Evolutionary conservation across 2,113 vertebrate genomes (phyloP), one percentile per base, ranked within the genome.

Genomic region (Echinops telfairi): DNA sequence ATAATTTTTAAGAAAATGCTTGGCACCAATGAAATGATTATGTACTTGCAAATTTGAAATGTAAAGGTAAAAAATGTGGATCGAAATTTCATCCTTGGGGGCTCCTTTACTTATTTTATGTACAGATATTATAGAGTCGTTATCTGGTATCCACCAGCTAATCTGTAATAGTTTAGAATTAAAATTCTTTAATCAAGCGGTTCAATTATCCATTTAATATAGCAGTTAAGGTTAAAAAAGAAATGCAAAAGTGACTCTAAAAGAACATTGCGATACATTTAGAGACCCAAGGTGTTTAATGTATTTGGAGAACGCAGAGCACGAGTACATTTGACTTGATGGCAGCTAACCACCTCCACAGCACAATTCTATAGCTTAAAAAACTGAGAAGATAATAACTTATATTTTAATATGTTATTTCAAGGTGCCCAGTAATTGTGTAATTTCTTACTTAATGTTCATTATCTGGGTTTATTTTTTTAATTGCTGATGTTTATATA

Each of bases 31-130:
- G n/a, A 86, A 31, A 82, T 5, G 9, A 14, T 53, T 53, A 53
- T 81, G 43, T 80, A 66, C 29, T 88, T 88, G 33, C 14, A 31
- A 88, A 43, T 83, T 70, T 95, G 38, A 83, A 80, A 89, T 94
- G 78, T 57, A 92, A 86, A 64, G 80, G 0, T 73, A 53, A 53
- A 53, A 53, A 53, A 47, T 10, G 78, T 78, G 38, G n/a, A 47
- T 83, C 17, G 90, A 31, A 86, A 78, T 86, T 86, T 95, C 20
- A 38, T 29, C n/a, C 4, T 68, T 9, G n/a, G 58, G 19, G 3
- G 4, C 79, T 64, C 3, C 29, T 86, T 25, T 86, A 20, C 29
- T 77, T 60, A 33, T 58, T 73, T 88, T 73, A 47, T 94, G 22
- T 3, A 20, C 23, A 76, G 57, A 77, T 94, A 60, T 62, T 79